Evolutionary conservation across 1,140 invertebrate species (phyloP).

Genomic region (Protaetia brevitarsis): DNA sequence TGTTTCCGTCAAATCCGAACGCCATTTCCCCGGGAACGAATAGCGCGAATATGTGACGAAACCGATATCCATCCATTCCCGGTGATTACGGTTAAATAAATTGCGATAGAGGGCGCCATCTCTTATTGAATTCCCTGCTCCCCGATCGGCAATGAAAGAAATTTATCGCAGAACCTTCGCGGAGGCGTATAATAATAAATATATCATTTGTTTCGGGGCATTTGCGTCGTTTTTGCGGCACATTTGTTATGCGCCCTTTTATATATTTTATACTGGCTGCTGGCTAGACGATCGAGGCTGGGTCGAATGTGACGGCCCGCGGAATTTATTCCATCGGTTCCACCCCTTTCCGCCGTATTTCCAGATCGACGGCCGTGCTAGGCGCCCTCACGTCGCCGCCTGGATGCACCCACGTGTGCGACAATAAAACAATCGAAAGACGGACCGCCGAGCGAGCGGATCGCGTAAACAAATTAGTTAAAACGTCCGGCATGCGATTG

Average conservation of each 20-base stretch:
- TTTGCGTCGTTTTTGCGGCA: conserved; percentile 41
- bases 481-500: too few relatives aligned
- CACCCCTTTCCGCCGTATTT: too few relatives aligned
- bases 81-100: conserved; percentile 13
- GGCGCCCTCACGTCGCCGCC: too few relatives aligned
- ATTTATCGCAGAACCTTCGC: conserved; percentile 15
- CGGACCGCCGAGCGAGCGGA: too few relatives aligned
- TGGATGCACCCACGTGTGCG: too few relatives aligned
- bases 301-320: too few relatives aligned
- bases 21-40: not conserved
- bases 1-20: not conserved
- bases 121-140: conserved; percentile 14
- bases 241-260: conserved; percentile 42
- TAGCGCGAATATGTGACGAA: conserved; percentile 7
- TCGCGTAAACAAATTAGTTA: too few relatives aligned
- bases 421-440: too few relatives aligned
- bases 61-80: conserved; percentile 10
- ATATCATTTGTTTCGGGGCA: conserved; percentile 40
- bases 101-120: not conserved
- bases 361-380: too few relatives aligned
- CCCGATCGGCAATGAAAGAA: conserved; percentile 21
- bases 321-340: too few relatives aligned
- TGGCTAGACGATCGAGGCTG: too few relatives aligned
- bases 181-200: conserved; percentile 40
- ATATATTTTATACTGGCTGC: too few relatives aligned